Conservation (phyloP, 2,797 vertebrate species). For the Lophura swinhoii region DNA sequence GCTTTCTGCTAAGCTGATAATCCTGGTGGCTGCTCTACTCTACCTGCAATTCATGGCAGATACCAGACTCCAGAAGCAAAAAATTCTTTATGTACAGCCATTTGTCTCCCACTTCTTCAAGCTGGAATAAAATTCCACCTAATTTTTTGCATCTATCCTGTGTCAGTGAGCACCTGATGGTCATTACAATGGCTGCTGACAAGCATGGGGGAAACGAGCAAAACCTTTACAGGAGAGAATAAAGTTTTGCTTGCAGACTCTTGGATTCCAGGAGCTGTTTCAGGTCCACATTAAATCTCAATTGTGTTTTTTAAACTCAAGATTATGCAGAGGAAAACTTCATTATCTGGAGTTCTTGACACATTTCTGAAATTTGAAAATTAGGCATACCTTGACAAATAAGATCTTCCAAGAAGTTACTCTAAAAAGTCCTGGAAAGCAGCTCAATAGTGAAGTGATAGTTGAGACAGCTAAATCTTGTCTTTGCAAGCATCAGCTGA, state of each 20-base stretch:
- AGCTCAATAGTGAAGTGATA: neutral
- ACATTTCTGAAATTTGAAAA: neutral
- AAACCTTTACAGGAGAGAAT: neutral
- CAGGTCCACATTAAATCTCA: neutral
- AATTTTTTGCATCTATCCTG: neutral
- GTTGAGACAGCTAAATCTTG: neutral
- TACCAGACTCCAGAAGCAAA: neutral
- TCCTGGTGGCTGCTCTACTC: neutral
- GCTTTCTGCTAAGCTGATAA: neutral
- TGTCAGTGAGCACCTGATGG: neutral
- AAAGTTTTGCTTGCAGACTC: neutral
- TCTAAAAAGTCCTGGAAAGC: neutral
- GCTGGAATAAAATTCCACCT: neutral
- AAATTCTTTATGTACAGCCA: neutral
- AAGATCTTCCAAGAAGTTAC: neutral
- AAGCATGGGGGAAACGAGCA: accelerated
- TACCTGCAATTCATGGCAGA: neutral
- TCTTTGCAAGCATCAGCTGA: neutral
- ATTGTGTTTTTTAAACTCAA: neutral
- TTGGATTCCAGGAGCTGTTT: neutral
- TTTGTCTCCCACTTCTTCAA: neutral
- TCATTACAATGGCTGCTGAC: neutral
- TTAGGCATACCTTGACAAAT: neutral
- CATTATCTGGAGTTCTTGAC: neutral
- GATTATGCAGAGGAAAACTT: neutral